Percentiles rank a stretch among this genome's conserved stretches.
phyloP scores from a whole-genome alignment of 2,888 invertebrate genomes.

The Drosophila eohydei region DNA sequence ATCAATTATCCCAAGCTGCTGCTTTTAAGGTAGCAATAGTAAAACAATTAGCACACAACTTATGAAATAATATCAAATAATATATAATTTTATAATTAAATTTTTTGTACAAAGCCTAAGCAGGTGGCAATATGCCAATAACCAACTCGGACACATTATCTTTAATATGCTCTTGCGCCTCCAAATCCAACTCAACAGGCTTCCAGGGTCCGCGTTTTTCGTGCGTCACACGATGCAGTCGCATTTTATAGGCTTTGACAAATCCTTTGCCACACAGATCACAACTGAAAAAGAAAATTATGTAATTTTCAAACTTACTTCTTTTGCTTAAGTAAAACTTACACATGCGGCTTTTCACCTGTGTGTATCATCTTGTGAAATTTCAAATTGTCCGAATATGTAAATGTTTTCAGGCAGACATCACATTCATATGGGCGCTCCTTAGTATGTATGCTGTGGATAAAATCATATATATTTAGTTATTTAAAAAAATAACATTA shows the following conservation, averaged over 20 bases:
- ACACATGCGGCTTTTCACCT: conserved; percentile 83
- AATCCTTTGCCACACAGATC: conserved; percentile 82
- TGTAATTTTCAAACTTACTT: too few species aligned
- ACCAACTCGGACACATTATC: conserved; percentile 51
- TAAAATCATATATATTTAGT: conserved; percentile 2
- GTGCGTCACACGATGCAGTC: conserved; percentile 77
- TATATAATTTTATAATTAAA: conserved; percentile 31
- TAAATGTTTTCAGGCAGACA: conserved; percentile 82
- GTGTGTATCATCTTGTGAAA: conserved; percentile 84
- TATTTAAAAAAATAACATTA: background rate
- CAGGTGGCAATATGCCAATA: conserved; percentile 32
- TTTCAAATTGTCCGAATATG: conserved; percentile 83
- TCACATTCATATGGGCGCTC: conserved; percentile 83
- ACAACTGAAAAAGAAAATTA: conserved; percentile 55
- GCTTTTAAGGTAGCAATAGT: conserved; percentile 1
- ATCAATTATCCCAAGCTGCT: background rate
- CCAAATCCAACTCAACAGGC: conserved; percentile 17
- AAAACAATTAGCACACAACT: conserved; percentile 30
- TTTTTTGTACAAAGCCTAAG: conserved; percentile 39
- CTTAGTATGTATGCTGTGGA: conserved; percentile 81
- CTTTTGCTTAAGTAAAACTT: conserved; percentile 43
- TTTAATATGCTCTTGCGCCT: conserved; percentile 36
- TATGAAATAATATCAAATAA: conserved; percentile 20
- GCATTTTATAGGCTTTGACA: conserved; percentile 81
- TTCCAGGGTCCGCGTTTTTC: conserved; percentile 68